Base-by-base conservation (phyloP, 2,888 invertebrate species). In the Xestoiulus laeticollis region DNA sequence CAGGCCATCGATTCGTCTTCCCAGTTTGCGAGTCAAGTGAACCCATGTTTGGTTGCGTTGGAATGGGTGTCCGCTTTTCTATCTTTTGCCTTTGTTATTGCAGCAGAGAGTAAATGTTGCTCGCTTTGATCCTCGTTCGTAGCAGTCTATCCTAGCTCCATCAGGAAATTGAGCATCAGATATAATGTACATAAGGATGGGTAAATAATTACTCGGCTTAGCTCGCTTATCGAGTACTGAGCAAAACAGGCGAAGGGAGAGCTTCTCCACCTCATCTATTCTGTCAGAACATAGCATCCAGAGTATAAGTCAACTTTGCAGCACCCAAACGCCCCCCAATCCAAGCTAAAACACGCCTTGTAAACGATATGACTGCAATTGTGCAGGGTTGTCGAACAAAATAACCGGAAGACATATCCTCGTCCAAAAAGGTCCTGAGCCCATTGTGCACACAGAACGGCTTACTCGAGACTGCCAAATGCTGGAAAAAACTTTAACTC, bases 131-230 rank as follows among this genome's bases (percentile, higher is more conserved):
- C 59, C 59, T 59, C 59, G 59, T 19, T 59, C 59, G 59, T 19
- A n/a, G 59, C 59, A 59, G 59, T 59, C 59, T 59, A 59, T 59
- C 59, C 59, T 19, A n/a, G 59, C 59, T 59, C 59, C 59, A 59
- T 59, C 59, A 59, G 59, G 59, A 59, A 59, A 59, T 59, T 59
- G 59, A 59, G 59, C 59, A 59, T 59, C 59, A 59, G 59, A 59
- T 59, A 59, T 59, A 59, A 59, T 59, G 59, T 59, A 59, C 59
- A 59, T 59, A 59, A 59, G 59, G n/a, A 59, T 59, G 59, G 59
- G 59, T 59, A 59, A 59, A 59, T 59, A 59, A 59, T 59, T 59
- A 59, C 59, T 59, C 59, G 59, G 59, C 59, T 59, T 59, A 59
- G 59, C 3, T 59, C 59, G 59, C 59, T 59, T 59, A 59, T 59